Percentiles rank a stretch among this genome's conserved stretches.
Evolutionary conservation across 2,113 vertebrate genomes (phyloP).

Genomic region (Himantopus leucocephalus): DNA sequence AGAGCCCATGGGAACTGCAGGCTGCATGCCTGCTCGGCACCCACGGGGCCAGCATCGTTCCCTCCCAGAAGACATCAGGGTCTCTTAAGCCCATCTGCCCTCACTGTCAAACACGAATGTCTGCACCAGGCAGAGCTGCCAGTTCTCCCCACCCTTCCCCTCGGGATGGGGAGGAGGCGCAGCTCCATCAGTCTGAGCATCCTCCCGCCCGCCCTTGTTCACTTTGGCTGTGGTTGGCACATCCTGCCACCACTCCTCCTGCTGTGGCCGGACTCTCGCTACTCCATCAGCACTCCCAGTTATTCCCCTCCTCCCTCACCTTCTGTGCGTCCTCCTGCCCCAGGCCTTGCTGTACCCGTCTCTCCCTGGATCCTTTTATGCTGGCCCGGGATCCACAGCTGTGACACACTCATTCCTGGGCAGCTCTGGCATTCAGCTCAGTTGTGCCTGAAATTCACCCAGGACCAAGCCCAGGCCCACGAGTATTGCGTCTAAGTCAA

Average conservation of each 20-base stretch:
- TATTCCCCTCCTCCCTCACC: neutral
- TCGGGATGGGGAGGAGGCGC: fast-evolving
- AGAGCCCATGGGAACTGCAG: neutral
- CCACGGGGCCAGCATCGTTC: neutral
- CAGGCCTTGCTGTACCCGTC: neutral
- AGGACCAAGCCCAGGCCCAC: neutral
- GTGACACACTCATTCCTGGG: neutral
- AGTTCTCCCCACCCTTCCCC: neutral
- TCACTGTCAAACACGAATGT: neutral
- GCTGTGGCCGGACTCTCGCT: neutral
- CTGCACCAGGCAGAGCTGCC: neutral
- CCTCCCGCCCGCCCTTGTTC: fast-evolving
- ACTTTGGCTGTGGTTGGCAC: neutral
- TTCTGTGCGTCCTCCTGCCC: neutral
- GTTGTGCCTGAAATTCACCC: neutral
- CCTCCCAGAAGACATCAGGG: neutral
- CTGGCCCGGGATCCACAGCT: neutral
- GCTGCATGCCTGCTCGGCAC: neutral
- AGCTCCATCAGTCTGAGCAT: neutral
- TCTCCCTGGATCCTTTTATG: neutral
- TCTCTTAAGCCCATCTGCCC: neutral
- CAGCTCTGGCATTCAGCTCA: neutral
- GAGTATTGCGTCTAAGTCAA: neutral
- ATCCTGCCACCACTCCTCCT: neutral
- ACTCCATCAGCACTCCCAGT: neutral